Percentiles rank a stretch among this genome's conserved stretches.
Conservation (phyloP, 1,140 invertebrate genomes). For the Sesamia nonagrioides region DNA sequence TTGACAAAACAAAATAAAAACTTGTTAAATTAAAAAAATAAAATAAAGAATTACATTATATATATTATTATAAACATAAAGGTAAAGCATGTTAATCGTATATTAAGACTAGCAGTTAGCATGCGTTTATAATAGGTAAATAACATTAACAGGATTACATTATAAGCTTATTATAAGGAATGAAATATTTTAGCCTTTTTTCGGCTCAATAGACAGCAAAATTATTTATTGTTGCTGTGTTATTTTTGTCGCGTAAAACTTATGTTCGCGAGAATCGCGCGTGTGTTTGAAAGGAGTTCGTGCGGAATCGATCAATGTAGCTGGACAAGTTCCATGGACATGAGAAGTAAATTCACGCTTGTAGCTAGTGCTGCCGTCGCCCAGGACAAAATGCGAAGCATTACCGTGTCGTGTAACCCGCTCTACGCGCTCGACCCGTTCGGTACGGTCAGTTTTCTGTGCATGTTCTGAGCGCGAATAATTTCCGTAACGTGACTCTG, state of each 20-base stretch:
- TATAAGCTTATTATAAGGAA: conserved; percentile 61
- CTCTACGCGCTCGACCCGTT: conserved; percentile 83
- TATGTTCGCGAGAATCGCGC: conserved; percentile 93
- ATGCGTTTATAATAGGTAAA: conserved; percentile 49
- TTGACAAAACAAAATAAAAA: conserved; percentile 72
- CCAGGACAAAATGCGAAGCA: conserved; percentile 91
- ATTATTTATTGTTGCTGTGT: conserved; percentile 63
- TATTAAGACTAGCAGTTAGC: conserved; percentile 72
- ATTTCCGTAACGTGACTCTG: conserved; percentile 89
- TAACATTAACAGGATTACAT: conserved; percentile 43
- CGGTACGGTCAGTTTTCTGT: conserved; percentile 82
- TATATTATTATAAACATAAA: conserved; percentile 59
- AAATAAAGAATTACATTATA: conserved; percentile 65
- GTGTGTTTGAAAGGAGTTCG: conserved; percentile 93
- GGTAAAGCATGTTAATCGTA: conserved; percentile 67
- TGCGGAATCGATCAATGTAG: conserved; percentile 91
- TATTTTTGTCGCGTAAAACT: conserved; percentile 92
- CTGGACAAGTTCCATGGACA: conserved; percentile 92
- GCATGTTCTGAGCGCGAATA: conserved; percentile 87
- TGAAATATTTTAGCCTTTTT: conserved; percentile 59
- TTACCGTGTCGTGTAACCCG: conserved; percentile 89
- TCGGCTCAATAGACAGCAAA: conserved; percentile 22
- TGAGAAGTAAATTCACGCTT: conserved; percentile 92
- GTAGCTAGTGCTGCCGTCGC: conserved; percentile 91
- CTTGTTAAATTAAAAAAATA: conserved; percentile 52